Evolutionary conservation across 2,113 vertebrate genomes (phyloP), one percentile per base, ranked within the genome.

Genomic region (Gasterosteus nipponicus): DNA sequence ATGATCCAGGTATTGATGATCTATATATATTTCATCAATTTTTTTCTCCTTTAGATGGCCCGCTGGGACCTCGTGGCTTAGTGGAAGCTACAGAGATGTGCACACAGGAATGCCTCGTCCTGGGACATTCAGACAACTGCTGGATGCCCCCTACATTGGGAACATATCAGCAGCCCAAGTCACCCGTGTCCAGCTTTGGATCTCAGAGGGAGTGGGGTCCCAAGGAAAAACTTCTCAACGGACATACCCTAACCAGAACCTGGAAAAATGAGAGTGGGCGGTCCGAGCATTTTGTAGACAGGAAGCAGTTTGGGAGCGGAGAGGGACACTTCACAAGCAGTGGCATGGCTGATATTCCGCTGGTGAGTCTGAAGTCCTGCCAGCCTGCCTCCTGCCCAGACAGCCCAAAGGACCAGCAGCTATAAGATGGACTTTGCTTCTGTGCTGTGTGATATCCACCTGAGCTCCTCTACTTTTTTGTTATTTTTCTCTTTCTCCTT

Each of bases 21-120:
- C 38, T 53, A 0, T 49, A 51, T n/a, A 61, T 44, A 69, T 53
- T 8, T 60, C 35, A 26, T 14, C 22, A 16, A 11, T 78, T 75
- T 51, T 84, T 1, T 73, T 44, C 16, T 71, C 16, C 64, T 77
- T 39, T 80, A 98, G 97, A 99, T 92, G 97, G 97, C 26, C 96
- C 96, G 63, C 92, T 99, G 84, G 98, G 98, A 49, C 97, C 97
- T 14, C 94, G 97, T 82, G 98, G 98, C 78, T 93, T 99, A 89
- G 96, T 97, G 86, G 98, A 99, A 92, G 98, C 98, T 42, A 97
- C 97, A 44, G 98, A 99, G 93, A 99, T 99, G 98, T 99, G 98
- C 87, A 99, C 98, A 85, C 98, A 99, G 89, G 98, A 99, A 93
- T 99, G 98, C 79, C 90, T 99, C 53, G 96, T 99, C 83, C 94